phyloP scores from a whole-genome alignment of 2,888 invertebrate species.

The Eucera pruinosa region DNA sequence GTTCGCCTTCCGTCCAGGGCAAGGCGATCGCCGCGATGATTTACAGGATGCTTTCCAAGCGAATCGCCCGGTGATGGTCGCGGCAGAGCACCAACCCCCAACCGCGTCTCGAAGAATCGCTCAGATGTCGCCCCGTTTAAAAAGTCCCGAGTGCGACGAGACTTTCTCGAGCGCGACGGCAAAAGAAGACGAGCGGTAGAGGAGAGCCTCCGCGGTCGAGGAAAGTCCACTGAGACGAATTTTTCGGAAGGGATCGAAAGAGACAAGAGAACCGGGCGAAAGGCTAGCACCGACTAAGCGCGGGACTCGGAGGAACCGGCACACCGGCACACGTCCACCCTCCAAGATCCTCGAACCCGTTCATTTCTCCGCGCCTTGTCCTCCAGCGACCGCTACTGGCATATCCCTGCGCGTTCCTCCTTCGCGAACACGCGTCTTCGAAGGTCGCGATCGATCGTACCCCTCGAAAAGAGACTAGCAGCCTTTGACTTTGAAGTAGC shows the following conservation, averaged over 20 bases:
- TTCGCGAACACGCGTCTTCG: slow-evolving; percentile 50
- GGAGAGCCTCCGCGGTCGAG: too few relatives aligned
- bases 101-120: too few relatives aligned
- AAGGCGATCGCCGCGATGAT: too few relatives aligned
- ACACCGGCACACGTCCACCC: slow-evolving; percentile 29
- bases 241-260: background rate
- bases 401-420: slow-evolving; percentile 35
- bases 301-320: slow-evolving; percentile 26
- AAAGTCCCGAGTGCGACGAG: too few relatives aligned
- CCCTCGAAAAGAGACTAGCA: slow-evolving; percentile 2
- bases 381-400: slow-evolving; percentile 4
- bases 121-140: too few relatives aligned
- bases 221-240: too few relatives aligned
- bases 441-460: slow-evolving; percentile 70
- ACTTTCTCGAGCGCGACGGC: too few relatives aligned
- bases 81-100: slow-evolving; percentile 10
- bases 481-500: slow-evolving; percentile 2
- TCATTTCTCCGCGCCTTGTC: slow-evolving; percentile 12
- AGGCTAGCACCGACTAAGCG: slow-evolving; percentile 16
- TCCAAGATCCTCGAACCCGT: slow-evolving; percentile 1
- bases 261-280: background rate
- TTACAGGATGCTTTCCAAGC: too few relatives aligned
- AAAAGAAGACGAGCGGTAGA: too few relatives aligned
- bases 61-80: slow-evolving; percentile 32
- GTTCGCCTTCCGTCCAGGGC: too few relatives aligned